A percentile compares a stretch with the other conserved stretches of the same genome.
These are phyloP conservation scores for Dipodomys stephensi DNA, from an alignment of 2,113 vertebrate genomes.

Conservation along the genomic window DNA sequence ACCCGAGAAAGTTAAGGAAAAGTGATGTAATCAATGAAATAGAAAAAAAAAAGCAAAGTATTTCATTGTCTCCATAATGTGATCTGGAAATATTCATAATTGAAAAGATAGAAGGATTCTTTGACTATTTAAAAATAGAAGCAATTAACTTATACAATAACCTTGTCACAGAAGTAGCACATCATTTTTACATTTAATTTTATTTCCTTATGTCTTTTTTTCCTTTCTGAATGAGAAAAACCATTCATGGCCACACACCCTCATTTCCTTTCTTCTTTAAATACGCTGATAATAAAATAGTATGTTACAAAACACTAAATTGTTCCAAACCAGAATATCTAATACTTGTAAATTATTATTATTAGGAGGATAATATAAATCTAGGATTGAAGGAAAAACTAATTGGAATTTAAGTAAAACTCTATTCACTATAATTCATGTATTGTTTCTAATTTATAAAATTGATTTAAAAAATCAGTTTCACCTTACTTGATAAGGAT, in stretches of 20 bases:
- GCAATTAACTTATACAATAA: not conserved
- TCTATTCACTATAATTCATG: not conserved
- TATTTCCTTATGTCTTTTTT: not conserved
- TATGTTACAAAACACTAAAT: not conserved
- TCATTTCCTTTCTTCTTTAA: not conserved
- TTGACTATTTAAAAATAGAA: not conserved
- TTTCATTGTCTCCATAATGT: not conserved
- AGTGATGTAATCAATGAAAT: not conserved
- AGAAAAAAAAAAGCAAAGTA: not conserved
- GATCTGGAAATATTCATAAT: not conserved
- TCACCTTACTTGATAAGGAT: not conserved
- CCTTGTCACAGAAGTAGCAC: not conserved
- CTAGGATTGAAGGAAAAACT: not conserved
- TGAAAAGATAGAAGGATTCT: not conserved
- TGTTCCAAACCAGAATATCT: not conserved
- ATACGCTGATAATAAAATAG: not conserved
- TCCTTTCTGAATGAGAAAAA: not conserved
- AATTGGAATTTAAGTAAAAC: not conserved
- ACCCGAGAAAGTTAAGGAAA: not conserved
- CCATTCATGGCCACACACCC: not conserved
- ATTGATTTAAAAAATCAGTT: not conserved
- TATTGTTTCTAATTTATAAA: not conserved
- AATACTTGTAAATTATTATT: not conserved
- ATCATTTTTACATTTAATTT: not conserved
- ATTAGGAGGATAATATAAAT: not conserved